phyloP scores from a whole-genome alignment of 2,888 invertebrate species.

The Drosophila testacea region DNA sequence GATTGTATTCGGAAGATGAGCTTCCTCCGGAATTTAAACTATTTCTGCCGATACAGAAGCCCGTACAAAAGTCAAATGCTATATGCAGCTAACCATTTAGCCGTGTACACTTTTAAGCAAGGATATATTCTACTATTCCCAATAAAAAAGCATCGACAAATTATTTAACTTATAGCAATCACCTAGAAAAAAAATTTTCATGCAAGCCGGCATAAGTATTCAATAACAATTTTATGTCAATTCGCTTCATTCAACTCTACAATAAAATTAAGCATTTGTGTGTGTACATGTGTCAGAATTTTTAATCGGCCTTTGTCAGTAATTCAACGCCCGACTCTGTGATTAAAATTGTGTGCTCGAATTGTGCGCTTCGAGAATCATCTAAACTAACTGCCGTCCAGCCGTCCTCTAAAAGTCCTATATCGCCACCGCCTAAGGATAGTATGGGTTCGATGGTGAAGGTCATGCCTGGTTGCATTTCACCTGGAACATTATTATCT shows the following conservation, averaged over 20 bases:
- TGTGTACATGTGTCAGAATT: background rate
- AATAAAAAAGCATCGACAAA: constrained; percentile 17
- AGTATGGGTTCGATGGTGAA: constrained; percentile 97
- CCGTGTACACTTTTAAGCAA: constrained; percentile 7
- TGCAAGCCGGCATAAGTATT: constrained; percentile 47
- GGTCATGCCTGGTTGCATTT: constrained; percentile 95
- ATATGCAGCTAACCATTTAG: constrained; percentile 69
- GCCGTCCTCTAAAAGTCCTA: constrained; percentile 92
- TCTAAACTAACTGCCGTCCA: constrained; percentile 97
- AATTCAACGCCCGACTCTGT: constrained; percentile 92
- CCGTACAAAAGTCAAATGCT: constrained; percentile 79
- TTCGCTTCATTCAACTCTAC: constrained; percentile 23
- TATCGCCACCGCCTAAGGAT: constrained; percentile 89
- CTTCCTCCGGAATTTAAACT: constrained; percentile 97
- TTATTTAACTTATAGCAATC: constrained; percentile 21
- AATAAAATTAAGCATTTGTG: constrained; percentile 48
- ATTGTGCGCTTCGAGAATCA: constrained; percentile 93
- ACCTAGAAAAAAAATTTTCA: constrained; percentile 37
- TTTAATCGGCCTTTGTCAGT: constrained; percentile 87
- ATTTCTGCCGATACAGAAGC: constrained; percentile 95
- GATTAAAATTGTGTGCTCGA: constrained; percentile 95
- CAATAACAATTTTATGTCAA: constrained; percentile 40
- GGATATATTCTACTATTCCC: constrained; percentile 7
- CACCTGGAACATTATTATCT: constrained; percentile 89
- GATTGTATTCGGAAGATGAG: constrained; percentile 96